Evolutionary conservation across 1,140 invertebrate species (phyloP).

Genomic region (Anastrepha obliqua): DNA sequence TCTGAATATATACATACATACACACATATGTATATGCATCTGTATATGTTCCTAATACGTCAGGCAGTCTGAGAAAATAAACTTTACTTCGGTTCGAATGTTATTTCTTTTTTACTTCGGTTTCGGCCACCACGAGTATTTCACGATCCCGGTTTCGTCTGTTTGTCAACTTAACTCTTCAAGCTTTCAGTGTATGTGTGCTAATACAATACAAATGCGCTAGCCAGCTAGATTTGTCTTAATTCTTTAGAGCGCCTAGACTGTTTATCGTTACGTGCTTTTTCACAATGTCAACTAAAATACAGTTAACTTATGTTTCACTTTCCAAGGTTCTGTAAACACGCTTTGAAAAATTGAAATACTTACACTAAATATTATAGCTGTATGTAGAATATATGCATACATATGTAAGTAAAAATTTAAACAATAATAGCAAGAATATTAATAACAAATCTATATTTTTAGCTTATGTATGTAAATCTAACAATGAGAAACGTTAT

Average conservation of each 20-base stretch:
- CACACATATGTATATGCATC: background rate
- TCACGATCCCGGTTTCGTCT: background rate
- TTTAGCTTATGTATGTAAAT: background rate
- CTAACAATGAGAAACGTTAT: slow-evolving; percentile 50
- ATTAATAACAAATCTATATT: slow-evolving; percentile 30
- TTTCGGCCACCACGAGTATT: background rate
- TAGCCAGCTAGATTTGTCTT: slow-evolving; percentile 28
- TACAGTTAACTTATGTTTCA: slow-evolving; percentile 58
- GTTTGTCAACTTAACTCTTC: background rate
- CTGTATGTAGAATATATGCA: background rate
- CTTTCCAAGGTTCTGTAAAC: slow-evolving; percentile 56
- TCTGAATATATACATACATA: too few relatives aligned
- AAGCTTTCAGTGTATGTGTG: background rate
- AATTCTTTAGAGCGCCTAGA: slow-evolving; percentile 13
- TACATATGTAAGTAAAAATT: slow-evolving; percentile 1
- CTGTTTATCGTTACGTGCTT: slow-evolving; percentile 56
- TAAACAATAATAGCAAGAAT: slow-evolving; percentile 24
- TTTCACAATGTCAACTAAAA: slow-evolving; percentile 57
- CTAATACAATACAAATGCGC: background rate
- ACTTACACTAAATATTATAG: slow-evolving; percentile 21
- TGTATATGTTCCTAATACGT: background rate
- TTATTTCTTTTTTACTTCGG: background rate
- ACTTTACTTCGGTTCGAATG: background rate
- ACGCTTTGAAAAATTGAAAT: slow-evolving; percentile 41
- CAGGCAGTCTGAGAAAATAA: background rate